Evolutionary conservation across 2,113 vertebrate genomes (phyloP), one percentile per base, ranked within the genome.

Genomic region (Motacilla alba): DNA sequence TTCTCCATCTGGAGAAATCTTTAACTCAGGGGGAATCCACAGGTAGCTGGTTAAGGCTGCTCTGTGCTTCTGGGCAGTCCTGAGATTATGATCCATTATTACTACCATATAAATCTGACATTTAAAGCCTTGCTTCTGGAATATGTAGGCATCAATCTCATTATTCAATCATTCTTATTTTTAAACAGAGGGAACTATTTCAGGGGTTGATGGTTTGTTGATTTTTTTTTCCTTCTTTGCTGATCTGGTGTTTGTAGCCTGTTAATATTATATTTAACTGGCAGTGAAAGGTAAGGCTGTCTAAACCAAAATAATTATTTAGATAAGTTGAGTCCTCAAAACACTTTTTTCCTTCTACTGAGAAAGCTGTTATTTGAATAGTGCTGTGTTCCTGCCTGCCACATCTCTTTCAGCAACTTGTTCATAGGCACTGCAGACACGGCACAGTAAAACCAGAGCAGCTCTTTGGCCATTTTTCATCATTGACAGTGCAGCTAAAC

Each of bases 271-370:
- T 90, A 92, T 96, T 69, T 84, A 96, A 89, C 53, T 85, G 87
- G 74, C 59, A 87, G 62, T 58, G 75, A 88, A 91, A 73, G 82
- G 53, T 23, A 53, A 87, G 84, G 82, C 82, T 94, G 82, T 75
- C 74, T 58, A 83, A 87, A 88, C 46, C 72, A 93, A 96, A 97
- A 94, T 58, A 95, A 92, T 96, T 19, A 91, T 96, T 96, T 93
- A 77, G 74, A 87, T 82, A 87, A 92, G 35, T 70, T 78, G 27
- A 60, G 50, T 73, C 47, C 83, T 95, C 90, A 87, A 89, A 96
- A 74, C 27, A 41, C 41, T 81, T 83, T 47, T 53, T 81, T 7
- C 4, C 5, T 67, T 70, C 64, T 88, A 19, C 81, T 88, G 67
- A 81, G 93, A 30, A 92, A 80, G 53, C 58, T 77, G 35, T 55